Evolutionary conservation across 2,797 vertebrate genomes (phyloP), one percentile per base, ranked within the genome.

Genomic region (Atherinosoma microstoma): DNA sequence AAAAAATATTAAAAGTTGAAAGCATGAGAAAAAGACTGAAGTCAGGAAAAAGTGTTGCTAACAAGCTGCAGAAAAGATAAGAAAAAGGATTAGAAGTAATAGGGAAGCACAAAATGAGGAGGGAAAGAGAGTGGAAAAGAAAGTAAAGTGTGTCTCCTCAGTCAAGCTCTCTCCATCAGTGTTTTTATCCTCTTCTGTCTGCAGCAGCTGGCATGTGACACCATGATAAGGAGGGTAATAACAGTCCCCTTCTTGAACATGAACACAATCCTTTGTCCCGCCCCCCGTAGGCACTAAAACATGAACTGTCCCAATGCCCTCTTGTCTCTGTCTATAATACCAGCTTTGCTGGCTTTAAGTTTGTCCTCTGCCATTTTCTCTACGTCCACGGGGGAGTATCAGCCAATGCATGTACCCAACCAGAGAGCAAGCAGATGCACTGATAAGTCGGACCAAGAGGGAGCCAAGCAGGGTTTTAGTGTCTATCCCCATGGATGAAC

Each of bases 401-500:
- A 62, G 53, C 70, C 57, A 20, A 79, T 40, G 2, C 62, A 70
- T 30, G 29, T 58, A 3, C 80, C 62, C 56, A 47, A 68, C 69
- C 62, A 53, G 58, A 38, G 24, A 45, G 30, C 38, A 40, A 36
- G 27, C 27, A 67, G 69, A 64, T 61, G 49, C 74, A 64, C 22
- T n/a, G 64, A 73, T 30, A 34, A 64, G 35, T 47, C 27, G 54
- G 54, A 59, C 6, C 2, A 42, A 53, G 22, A 60, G 8, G 16
- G 58, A 63, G 57, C n/a, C 60, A 84, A 78, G 64, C 58, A 5
- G 75, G 82, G 40, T 67, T 84, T 79, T 74, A 75, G 74, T 69
- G 62, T 84, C 81, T 61, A 84, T 91, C 89, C 85, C 62, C 10
- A 76, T 20, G 56, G 85, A 92, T 94, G 91, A 92, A 84, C 85